These are phyloP conservation scores for Silurus asotus DNA, from an alignment of 2,113 vertebrate species.

Conservation along the genomic window DNA sequence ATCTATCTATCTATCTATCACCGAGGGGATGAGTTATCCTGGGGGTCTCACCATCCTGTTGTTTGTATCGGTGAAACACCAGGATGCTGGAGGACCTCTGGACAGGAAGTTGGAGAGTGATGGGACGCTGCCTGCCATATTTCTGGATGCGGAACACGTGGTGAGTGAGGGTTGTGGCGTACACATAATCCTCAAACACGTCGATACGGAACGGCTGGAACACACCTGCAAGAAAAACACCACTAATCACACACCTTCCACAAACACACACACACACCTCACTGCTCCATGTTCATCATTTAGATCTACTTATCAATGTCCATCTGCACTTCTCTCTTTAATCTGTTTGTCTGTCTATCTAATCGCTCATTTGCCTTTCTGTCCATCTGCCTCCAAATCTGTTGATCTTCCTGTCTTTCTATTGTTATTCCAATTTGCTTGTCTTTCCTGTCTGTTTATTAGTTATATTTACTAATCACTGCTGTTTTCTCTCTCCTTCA, in stretches of 20 bases:
- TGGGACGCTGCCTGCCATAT: conserved; percentile 75
- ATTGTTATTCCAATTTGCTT: too few relatives aligned
- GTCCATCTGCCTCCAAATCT: too few relatives aligned
- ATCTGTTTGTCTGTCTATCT: too few relatives aligned
- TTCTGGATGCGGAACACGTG: conserved; percentile 82
- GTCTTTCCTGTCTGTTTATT: too few relatives aligned
- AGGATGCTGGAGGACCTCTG: conserved; percentile 82
- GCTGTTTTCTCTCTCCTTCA: neutral
- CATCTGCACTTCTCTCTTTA: too few relatives aligned
- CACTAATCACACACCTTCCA: neutral
- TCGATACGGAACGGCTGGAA: conserved; percentile 84
- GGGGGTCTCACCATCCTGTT: conserved; percentile 76
- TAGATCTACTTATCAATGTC: too few relatives aligned
- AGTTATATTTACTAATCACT: neutral
- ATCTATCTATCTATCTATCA: neutral
- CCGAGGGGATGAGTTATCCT: neutral
- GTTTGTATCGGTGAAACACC: conserved; percentile 84
- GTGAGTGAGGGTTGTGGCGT: conserved; percentile 80
- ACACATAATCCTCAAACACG: conserved; percentile 86
- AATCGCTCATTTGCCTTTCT: too few relatives aligned
- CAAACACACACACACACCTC: neutral
- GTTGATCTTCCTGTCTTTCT: too few relatives aligned
- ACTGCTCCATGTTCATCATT: neutral
- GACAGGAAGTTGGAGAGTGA: conserved; percentile 74
- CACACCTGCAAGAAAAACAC: conserved; percentile 69